Evolutionary conservation across 2,113 vertebrate genomes (phyloP), one percentile per base, ranked within the genome.

Genomic region (Nycticryphes semicollaris): DNA sequence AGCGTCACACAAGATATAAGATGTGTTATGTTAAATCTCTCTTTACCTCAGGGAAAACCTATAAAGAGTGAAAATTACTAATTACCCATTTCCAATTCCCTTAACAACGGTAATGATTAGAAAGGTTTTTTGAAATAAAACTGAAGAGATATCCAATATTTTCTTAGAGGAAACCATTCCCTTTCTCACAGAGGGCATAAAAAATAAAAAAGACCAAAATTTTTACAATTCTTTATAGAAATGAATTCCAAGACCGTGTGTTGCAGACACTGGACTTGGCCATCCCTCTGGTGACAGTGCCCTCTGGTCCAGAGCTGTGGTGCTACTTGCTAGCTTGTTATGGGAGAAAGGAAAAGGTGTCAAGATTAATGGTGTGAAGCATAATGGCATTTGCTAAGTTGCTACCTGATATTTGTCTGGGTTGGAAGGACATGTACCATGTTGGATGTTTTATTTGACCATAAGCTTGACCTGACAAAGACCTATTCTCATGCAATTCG

Each of bases 91-190:
- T 89, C 50, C 30, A 39, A 21, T 57, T 87, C 62, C 59, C n/a
- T 80, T 69, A 88, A 70, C 23, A 67, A 35, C 3, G 1, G 2
- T 53, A 64, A 72, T 22, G 3, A 43, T 75, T 81, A 88, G 53
- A 84, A 84, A 68, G 31, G 37, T 80, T 59, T 73, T n/a, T 31
- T 76, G 84, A 76, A 85, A 47, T 50, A 39, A 90, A 95, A 70
- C 10, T 25, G 59, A 67, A 31, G 24, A 19, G 2, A 27, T 81
- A 84, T 16, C 17, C 33, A 64, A 0, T 30, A 19, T 33, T 78
- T 77, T 78, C 45, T 64, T 68, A 50, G 33, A 89, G 27, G 75
- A 95, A 69, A 77, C 3, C 5, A 14, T 67, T 96, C 84, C 23
- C 77, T 87, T 87, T 90, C 39, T 89, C 9, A 31, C 10, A 33